phyloP scores from a whole-genome alignment of 2,797 vertebrate species.

The Pseudotriccus pelzelni region DNA sequence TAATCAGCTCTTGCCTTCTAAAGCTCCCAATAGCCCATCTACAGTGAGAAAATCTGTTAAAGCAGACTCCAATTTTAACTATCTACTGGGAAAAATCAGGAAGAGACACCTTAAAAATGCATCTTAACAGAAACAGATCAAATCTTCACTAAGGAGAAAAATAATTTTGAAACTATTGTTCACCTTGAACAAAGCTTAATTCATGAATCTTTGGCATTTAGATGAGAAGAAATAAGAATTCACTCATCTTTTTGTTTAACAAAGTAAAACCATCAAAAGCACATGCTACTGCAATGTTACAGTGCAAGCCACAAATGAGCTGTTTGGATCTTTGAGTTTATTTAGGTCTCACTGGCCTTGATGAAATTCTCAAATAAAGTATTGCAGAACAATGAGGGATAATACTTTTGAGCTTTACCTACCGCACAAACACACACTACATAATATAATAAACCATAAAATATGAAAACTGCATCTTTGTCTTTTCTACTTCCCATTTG shows the following conservation, averaged over 20 bases:
- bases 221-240: background rate
- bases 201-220: background rate
- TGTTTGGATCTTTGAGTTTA: background rate
- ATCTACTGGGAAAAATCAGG: background rate
- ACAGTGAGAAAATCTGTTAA: slow-evolving; percentile 11
- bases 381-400: background rate
- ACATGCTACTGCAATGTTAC: background rate
- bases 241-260: background rate
- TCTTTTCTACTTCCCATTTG: background rate
- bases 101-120: background rate
- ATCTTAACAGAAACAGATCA: background rate
- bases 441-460: background rate
- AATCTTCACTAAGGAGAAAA: background rate
- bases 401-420: background rate
- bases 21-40: background rate
- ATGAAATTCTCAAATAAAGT: background rate
- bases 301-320: background rate
- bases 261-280: background rate
- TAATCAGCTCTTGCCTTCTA: background rate
- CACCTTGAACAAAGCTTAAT: background rate
- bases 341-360: background rate
- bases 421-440: background rate
- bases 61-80: background rate
- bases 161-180: background rate
- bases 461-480: background rate